Base-by-base conservation (phyloP, 2,888 invertebrate species). In the Agriopis marginaria region DNA sequence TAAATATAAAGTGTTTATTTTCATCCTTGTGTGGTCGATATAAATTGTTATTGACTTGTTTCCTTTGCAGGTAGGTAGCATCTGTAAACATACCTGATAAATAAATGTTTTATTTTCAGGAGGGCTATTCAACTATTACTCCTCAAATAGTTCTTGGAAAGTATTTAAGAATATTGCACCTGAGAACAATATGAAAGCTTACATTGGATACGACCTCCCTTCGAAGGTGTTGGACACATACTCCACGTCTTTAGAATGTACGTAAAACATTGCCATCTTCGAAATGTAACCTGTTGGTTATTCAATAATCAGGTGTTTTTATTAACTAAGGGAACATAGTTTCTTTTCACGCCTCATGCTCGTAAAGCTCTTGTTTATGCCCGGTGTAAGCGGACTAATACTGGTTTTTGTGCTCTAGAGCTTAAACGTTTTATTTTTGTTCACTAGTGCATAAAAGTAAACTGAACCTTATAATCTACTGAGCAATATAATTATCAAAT, bases 61-160 rank as follows among this genome's bases (percentile, higher is more conserved):
- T 23, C 17, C 17, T 23, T 23, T 23, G 17, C 17, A 23, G 17
- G 17, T 23, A 23, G 17, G 17, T 23, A 23, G 17, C 17, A 23
- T 32, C 3, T 32, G 32, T 32, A 32, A 32, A n/a, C 7, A n/a
- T 50, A 8, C 50, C 9, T 50, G 9, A 3, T 50, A 17, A 50
- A n/a, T 7, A 47, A 47, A n/a, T 47, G 42, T 44, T 63, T 40
- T 45, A 11, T 40, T 90, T 90, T 72, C 84, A 89, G 95, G 95
- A 63, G 95, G 94, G 58, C 86, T 95, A 63, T 95, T 96, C 50
- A 91, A 89, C 72, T 74, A 81, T 14, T 71, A 85, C 74, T 86
- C 85, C n/a, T 73, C 82, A 70, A 70, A 73, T 14, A 84, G 74
- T 59, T 89, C 92, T 14, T 74, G 79, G 68, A 71, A 79, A 71